Percentiles rank a stretch among this genome's conserved stretches.
These are phyloP conservation scores for Heliothis subflexa DNA, from an alignment of 1,140 invertebrate genomes.

Conservation along the genomic window DNA sequence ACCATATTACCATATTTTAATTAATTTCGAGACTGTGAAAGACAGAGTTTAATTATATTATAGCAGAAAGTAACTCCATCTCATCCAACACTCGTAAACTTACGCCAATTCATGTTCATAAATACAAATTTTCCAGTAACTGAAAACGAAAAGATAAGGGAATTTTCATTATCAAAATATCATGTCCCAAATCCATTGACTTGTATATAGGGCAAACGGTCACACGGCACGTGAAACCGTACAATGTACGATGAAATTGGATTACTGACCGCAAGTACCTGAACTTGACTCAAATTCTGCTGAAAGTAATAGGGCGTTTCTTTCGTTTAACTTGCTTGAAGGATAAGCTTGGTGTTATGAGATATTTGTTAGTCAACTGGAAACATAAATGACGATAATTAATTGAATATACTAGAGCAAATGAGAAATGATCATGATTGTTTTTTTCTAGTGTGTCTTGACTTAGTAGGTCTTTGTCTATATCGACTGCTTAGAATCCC, in stretches of 20 bases:
- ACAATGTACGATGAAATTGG: slow-evolving; percentile 50
- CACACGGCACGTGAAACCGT: slow-evolving; percentile 47
- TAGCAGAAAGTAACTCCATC: too few species aligned
- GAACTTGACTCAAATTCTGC: slow-evolving; percentile 57
- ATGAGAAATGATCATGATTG: too few species aligned
- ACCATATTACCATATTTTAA: too few species aligned
- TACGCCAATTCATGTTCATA: not conserved
- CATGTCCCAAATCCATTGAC: slow-evolving; percentile 7
- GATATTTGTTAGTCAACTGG: too few species aligned
- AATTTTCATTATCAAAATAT: not conserved
- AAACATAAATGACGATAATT: too few species aligned
- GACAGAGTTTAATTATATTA: too few species aligned
- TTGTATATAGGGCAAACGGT: slow-evolving; percentile 4
- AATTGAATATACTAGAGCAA: too few species aligned
- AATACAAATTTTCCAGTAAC: not conserved
- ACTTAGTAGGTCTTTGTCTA: too few species aligned
- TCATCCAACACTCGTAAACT: not conserved
- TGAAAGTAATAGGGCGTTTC: not conserved
- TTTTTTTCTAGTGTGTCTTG: too few species aligned
- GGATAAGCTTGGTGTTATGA: too few species aligned
- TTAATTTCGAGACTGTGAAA: too few species aligned
- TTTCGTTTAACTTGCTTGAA: not conserved
- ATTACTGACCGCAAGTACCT: slow-evolving; percentile 48
- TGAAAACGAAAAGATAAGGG: not conserved
- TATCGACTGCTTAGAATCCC: too few species aligned